Conservation (phyloP, 1,140 invertebrate genomes). For the Drosophila eugracilis region DNA sequence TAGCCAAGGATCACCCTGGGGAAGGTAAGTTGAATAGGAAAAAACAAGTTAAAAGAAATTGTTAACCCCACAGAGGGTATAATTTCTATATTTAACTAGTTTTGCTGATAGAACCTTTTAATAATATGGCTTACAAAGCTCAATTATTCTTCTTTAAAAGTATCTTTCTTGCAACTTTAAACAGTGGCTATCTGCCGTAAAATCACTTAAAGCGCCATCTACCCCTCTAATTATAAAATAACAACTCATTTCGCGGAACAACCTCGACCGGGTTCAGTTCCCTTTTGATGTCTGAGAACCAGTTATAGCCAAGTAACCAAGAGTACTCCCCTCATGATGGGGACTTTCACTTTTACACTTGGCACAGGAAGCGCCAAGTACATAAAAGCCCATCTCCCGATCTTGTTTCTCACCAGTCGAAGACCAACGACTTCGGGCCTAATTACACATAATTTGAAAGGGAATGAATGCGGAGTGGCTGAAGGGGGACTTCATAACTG, state of each 20-base stretch:
- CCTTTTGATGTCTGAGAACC: conserved; percentile 25
- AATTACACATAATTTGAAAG: conserved; percentile 81
- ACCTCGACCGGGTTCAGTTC: conserved; percentile 24
- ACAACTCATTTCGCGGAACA: conserved; percentile 28
- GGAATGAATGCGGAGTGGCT: conserved; percentile 51
- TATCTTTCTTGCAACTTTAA: neutral
- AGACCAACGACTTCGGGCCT: conserved; percentile 53
- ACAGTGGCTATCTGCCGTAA: neutral
- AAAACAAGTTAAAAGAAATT: no score
- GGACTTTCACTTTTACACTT: conserved; percentile 62
- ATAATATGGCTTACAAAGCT: neutral
- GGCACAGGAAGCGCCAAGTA: conserved; percentile 44
- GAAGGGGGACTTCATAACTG: conserved; percentile 26
- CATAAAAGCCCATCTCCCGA: conserved; percentile 26
- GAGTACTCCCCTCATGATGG: neutral
- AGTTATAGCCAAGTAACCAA: no score
- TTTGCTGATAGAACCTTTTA: no score
- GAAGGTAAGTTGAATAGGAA: no score
- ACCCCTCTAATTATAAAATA: conserved; percentile 8
- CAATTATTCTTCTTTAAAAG: neutral
- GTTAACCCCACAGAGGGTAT: no score
- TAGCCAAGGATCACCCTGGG: no score
- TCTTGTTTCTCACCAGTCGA: conserved; percentile 39
- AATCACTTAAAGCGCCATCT: conserved; percentile 16
- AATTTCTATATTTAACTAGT: no score